These are phyloP conservation scores for Eciton burchellii DNA, from an alignment of 1,140 invertebrate species.

Conservation along the genomic window DNA sequence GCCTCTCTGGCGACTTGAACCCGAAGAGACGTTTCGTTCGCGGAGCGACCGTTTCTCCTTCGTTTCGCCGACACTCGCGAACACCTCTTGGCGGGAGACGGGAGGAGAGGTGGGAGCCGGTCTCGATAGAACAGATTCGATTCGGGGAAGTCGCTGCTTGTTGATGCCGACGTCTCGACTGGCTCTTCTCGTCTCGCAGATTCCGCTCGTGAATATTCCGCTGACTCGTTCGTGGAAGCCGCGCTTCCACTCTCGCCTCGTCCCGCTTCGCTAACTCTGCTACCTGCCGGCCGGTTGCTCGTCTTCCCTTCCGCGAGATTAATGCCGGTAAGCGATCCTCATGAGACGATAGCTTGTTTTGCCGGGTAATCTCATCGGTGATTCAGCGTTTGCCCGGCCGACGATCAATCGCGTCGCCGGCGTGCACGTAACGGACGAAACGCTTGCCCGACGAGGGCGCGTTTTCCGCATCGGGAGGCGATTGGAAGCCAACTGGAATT, in stretches of 20 bases:
- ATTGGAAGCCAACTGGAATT: conserved; percentile 37
- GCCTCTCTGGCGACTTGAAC: background rate
- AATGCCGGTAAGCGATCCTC: conserved; percentile 61
- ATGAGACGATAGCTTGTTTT: conserved; percentile 56
- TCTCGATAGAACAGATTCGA: conserved; percentile 46
- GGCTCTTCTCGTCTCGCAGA: conserved; percentile 41
- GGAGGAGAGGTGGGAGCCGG: background rate
- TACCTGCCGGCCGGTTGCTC: conserved; percentile 58
- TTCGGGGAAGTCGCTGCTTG: conserved; percentile 60
- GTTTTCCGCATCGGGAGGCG: conserved; percentile 7
- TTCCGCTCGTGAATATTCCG: conserved; percentile 42
- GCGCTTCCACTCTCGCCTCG: background rate
- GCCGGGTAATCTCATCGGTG: conserved; percentile 47
- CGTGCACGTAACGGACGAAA: conserved; percentile 43
- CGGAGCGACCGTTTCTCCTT: background rate
- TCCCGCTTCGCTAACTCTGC: conserved; percentile 58
- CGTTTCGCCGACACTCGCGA: background rate
- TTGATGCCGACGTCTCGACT: conserved; percentile 31
- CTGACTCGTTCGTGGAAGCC: conserved; percentile 57
- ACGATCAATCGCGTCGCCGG: conserved; percentile 45
- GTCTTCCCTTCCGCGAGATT: conserved; percentile 60
- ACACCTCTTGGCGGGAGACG: background rate
- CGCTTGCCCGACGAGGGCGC: conserved; percentile 24
- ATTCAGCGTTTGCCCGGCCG: conserved; percentile 39
- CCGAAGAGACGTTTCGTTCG: background rate